These are phyloP conservation scores for Picathartes gymnocephalus DNA, from an alignment of 2,113 vertebrate species.

Conservation along the genomic window DNA sequence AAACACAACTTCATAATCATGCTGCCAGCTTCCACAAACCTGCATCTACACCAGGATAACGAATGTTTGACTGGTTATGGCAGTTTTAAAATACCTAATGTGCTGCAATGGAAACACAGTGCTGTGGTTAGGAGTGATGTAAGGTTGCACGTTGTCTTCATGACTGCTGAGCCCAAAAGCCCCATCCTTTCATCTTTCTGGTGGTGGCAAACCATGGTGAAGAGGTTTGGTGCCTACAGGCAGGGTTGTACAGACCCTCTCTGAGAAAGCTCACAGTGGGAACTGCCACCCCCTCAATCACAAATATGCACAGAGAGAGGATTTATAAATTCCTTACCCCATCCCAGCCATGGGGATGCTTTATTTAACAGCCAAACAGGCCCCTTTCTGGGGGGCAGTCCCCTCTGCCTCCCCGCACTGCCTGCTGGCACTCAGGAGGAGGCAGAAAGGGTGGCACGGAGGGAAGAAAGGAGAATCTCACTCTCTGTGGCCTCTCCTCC, in stretches of 20 bases:
- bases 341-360: not conserved
- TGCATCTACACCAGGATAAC: not conserved
- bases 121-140: not conserved
- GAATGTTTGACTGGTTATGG: not conserved
- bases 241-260: rapidly evolving
- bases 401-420: not conserved
- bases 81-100: not conserved
- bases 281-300: not conserved
- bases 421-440: rapidly evolving
- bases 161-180: not conserved
- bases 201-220: not conserved
- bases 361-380: no score
- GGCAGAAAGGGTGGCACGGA: not conserved
- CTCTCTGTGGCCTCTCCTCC: not conserved
- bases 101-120: not conserved
- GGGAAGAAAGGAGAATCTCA: not conserved
- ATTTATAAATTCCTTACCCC: not conserved
- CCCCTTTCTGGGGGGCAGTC: not conserved
- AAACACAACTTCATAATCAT: not conserved
- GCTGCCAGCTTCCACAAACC: not conserved
- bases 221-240: not conserved
- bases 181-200: not conserved
- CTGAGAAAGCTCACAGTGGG: rapidly evolving
- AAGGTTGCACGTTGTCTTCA: not conserved
- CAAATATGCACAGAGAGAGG: not conserved